A percentile compares a stretch with the other conserved stretches of the same genome.
These are phyloP conservation scores for Pachypeltis micranthus DNA, from an alignment of 1,140 invertebrate genomes.

Conservation along the genomic window DNA sequence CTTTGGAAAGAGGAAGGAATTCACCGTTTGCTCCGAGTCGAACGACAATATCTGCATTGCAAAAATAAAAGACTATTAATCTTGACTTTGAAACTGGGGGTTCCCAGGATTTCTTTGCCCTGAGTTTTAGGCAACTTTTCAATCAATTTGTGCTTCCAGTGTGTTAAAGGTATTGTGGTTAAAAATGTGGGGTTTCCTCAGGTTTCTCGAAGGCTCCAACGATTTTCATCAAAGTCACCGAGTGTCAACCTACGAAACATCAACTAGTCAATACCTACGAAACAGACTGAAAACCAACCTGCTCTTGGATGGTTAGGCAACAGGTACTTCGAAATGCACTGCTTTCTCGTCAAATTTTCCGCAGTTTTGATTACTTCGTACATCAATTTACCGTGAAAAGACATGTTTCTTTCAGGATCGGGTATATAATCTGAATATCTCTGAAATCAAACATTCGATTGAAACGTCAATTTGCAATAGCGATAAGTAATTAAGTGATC, in stretches of 20 bases:
- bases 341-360: background rate
- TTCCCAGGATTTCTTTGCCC: too few species aligned
- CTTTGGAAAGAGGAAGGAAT: background rate
- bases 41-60: constrained; percentile 8
- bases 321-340: constrained; percentile 9
- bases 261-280: too few species aligned
- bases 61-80: too few species aligned
- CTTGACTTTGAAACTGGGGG: too few species aligned
- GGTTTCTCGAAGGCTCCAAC: too few species aligned
- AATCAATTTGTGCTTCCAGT: too few species aligned
- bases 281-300: constrained; percentile 11
- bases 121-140: too few species aligned
- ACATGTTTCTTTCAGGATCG: background rate
- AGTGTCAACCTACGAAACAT: too few species aligned
- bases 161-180: too few species aligned
- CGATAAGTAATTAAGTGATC: too few species aligned
- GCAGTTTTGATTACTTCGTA: background rate
- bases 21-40: background rate
- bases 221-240: too few species aligned
- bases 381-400: background rate
- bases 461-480: background rate
- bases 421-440: background rate
- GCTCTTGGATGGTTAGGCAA: constrained; percentile 11
- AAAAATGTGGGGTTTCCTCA: too few species aligned
- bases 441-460: background rate